Conservation (phyloP, 2,797 vertebrate species). For the Squalus acanthias region DNA sequence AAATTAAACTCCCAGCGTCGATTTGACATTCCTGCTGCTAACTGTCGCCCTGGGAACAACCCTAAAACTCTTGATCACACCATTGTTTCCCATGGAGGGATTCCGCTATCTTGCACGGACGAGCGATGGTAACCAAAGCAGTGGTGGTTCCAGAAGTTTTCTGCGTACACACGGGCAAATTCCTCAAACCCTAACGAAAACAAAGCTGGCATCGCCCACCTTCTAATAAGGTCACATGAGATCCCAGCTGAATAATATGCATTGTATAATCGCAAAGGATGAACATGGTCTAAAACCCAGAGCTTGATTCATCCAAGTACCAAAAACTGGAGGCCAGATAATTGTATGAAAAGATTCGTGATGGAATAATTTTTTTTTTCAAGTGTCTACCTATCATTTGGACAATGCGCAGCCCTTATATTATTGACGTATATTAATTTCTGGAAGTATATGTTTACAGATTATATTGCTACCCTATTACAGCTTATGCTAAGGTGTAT, state of each 20-base stretch:
- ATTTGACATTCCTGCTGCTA: background rate
- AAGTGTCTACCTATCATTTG: conserved; percentile 6
- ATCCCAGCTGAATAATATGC: conserved; percentile 31
- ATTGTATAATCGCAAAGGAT: conserved; percentile 26
- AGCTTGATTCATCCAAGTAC: background rate
- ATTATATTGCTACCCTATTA: conserved; percentile 28
- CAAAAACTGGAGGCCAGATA: conserved; percentile 25
- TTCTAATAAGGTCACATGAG: background rate
- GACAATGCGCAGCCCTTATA: conserved; percentile 28
- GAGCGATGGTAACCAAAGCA: background rate
- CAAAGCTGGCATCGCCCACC: background rate
- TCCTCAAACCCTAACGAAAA: background rate
- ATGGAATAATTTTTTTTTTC: conserved; percentile 24
- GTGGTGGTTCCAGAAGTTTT: background rate
- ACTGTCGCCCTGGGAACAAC: background rate
- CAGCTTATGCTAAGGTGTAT: conserved; percentile 27
- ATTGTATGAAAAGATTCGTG: conserved; percentile 17
- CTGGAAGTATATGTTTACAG: conserved; percentile 18
- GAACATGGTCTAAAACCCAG: background rate
- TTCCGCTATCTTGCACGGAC: too few species aligned
- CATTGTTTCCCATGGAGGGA: background rate
- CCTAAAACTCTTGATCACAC: background rate
- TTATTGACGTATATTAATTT: conserved; percentile 14
- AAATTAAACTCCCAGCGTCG: background rate
- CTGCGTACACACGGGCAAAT: background rate